Percentiles rank a stretch among this genome's conserved stretches.
phyloP scores from a whole-genome alignment of 2,888 invertebrate genomes.

The Orthosia gracilis region DNA sequence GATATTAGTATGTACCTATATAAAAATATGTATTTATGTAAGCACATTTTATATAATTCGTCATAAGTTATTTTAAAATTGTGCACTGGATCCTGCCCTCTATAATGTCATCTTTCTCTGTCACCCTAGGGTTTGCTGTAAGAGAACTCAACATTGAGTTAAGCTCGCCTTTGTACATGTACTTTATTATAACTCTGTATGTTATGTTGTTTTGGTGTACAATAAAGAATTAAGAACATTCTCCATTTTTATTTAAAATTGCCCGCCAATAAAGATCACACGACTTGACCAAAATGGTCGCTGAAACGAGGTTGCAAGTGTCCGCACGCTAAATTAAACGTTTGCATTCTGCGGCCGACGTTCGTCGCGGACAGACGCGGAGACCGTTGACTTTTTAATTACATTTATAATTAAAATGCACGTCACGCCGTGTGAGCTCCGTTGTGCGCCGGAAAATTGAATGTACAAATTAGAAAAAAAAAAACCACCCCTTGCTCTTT shows the following conservation, averaged over 20 bases:
- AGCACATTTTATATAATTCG: no score
- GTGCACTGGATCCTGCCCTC: no score
- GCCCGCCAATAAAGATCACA: conserved; percentile 38
- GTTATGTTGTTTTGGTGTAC: no score
- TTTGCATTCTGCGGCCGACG: conserved; percentile 76
- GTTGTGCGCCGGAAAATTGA: conserved; percentile 69
- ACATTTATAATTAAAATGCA: conserved; percentile 81
- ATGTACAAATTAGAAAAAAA: conserved; percentile 69
- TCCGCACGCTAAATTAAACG: conserved; percentile 81
- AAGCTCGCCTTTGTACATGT: no score
- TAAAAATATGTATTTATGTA: no score
- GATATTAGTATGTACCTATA: no score
- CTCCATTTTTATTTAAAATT: conserved; percentile 28
- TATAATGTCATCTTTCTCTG: no score
- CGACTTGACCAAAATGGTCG: conserved; percentile 68
- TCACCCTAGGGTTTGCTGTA: no score
- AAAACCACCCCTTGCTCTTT: conserved; percentile 52
- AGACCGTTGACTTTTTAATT: conserved; percentile 76
- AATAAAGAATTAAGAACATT: no score
- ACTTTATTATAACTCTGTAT: no score
- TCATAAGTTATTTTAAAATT: no score
- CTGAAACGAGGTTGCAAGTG: conserved; percentile 73
- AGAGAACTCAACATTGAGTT: no score
- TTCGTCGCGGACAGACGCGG: conserved; percentile 70
- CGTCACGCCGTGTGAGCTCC: conserved; percentile 67